These are phyloP conservation scores for Thysanoteuthis rhombus DNA, from an alignment of 2,888 invertebrate genomes.

Conservation along the genomic window DNA sequence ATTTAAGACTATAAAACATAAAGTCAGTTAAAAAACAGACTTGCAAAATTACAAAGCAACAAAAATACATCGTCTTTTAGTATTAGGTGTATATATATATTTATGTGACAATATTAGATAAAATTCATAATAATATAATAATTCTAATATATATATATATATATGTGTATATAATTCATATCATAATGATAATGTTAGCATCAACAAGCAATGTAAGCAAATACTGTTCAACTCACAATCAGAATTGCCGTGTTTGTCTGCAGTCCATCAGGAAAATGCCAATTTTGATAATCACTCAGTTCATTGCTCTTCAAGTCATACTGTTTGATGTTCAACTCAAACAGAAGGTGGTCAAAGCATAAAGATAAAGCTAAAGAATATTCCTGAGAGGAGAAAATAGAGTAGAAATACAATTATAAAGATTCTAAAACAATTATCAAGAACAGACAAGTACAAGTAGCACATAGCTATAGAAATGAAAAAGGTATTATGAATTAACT, in stretches of 20 bases:
- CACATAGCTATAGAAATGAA: too few relatives aligned
- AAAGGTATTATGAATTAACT: too few relatives aligned
- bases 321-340: constrained; percentile 56
- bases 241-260: constrained; percentile 60
- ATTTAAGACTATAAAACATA: too few relatives aligned
- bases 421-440: not conserved
- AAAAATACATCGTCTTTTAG: too few relatives aligned
- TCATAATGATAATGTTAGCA: not conserved
- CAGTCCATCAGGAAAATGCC: constrained; percentile 64
- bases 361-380: constrained; percentile 65
- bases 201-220: not conserved
- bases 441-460: not conserved
- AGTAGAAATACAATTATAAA: not conserved
- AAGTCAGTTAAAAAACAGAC: too few relatives aligned
- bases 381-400: constrained; percentile 50
- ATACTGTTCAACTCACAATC: constrained; percentile 56
- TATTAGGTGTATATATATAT: too few relatives aligned
- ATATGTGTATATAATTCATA: too few relatives aligned
- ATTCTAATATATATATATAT: too few relatives aligned
- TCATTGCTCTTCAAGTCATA: constrained; percentile 60
- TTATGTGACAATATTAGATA: too few relatives aligned
- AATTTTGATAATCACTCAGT: constrained; percentile 58
- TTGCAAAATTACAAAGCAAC: too few relatives aligned
- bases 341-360: constrained; percentile 66
- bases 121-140: too few relatives aligned